Evolutionary conservation across 2,888 invertebrate species (phyloP).

Genomic region (Tetragonula carbonaria): DNA sequence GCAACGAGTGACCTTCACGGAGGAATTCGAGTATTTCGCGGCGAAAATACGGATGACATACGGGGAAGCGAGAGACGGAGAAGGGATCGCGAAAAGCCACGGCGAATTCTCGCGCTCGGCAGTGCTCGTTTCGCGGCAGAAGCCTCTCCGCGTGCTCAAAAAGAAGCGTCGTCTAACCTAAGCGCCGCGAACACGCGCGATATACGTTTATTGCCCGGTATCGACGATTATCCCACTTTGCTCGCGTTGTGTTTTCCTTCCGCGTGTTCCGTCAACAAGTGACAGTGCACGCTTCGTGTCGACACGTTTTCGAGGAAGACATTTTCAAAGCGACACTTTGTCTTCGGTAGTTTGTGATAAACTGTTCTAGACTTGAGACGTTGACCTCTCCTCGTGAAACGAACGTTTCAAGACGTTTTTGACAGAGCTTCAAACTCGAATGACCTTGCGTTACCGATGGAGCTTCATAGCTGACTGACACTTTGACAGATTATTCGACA

Average conservation of each 20-base stretch:
- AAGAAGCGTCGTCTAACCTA: constrained; percentile 16
- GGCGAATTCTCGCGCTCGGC: constrained; percentile 36
- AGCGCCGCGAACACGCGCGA: not conserved
- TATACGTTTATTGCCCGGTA: constrained; percentile 33
- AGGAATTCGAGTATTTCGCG: constrained; percentile 16
- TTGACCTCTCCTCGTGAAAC: no score
- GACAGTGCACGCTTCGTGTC: not conserved
- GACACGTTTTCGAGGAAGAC: no score
- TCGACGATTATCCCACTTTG: not conserved
- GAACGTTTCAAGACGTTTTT: no score
- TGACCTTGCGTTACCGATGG: no score
- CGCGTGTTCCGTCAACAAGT: not conserved
- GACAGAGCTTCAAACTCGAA: no score
- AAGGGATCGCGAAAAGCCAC: constrained; percentile 48
- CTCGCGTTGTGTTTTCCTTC: not conserved
- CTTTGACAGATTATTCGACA: no score
- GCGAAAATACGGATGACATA: constrained; percentile 35
- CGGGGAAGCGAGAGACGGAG: not conserved
- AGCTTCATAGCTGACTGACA: no score
- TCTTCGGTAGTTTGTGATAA: no score
- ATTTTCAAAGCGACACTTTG: not conserved
- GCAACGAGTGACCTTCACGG: not conserved
- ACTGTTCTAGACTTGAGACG: no score
- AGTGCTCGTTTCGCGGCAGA: constrained; percentile 52
- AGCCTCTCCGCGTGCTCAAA: constrained; percentile 12